These are phyloP conservation scores for Xylocampa areola DNA, from an alignment of 2,888 invertebrate genomes.

Conservation along the genomic window DNA sequence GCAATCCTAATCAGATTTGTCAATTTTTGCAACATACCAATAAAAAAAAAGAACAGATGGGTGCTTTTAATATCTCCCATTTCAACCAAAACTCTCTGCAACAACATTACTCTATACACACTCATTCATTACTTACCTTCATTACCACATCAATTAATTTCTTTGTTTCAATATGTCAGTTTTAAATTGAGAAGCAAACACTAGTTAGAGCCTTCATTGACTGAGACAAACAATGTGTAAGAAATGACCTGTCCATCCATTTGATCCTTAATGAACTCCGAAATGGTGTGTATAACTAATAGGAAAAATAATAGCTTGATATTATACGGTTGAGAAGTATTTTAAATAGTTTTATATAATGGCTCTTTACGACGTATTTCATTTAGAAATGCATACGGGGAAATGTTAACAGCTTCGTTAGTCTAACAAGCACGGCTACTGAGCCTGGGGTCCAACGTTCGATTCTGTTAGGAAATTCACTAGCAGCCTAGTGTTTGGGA, in stretches of 20 bases:
- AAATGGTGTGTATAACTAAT: conserved; percentile 81
- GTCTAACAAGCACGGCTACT: no score
- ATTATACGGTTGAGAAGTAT: conserved; percentile 57
- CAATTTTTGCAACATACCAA: no score
- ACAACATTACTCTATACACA: conserved; percentile 61
- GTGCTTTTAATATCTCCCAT: no score
- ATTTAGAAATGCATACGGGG: no score
- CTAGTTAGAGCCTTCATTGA: conserved; percentile 73
- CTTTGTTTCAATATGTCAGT: conserved; percentile 88
- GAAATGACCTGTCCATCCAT: conserved; percentile 80
- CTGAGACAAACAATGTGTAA: conserved; percentile 78
- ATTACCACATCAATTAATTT: conserved; percentile 88
- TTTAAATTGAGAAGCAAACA: conserved; percentile 89
- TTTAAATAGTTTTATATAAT: conserved; percentile 38
- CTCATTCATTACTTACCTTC: conserved; percentile 83
- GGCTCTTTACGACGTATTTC: background rate
- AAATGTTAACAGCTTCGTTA: no score
- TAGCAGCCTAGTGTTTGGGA: no score
- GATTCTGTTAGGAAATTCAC: no score
- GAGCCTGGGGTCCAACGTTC: no score
- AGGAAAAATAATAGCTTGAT: conserved; percentile 73
- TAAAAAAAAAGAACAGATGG: no score
- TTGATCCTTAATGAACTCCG: conserved; percentile 82
- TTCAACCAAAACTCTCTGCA: conserved; percentile 47
- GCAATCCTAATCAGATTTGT: no score